Conservation (phyloP, 1,140 invertebrate species). For the Thrips palmi region DNA sequence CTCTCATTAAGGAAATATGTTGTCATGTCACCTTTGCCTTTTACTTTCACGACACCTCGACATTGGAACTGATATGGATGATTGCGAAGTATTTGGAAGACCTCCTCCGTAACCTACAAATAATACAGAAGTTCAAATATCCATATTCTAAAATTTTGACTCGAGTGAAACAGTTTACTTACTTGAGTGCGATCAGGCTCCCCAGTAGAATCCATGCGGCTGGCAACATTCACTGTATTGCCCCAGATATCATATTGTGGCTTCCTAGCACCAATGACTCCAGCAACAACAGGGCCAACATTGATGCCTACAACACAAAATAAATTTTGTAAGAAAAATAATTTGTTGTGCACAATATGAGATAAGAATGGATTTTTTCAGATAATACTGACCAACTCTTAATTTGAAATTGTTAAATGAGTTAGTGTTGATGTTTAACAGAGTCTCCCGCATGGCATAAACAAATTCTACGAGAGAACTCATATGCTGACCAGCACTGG, state of each 20-base stretch:
- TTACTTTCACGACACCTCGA: slow-evolving; percentile 74
- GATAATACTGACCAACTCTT: slow-evolving; percentile 47
- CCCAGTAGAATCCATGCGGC: slow-evolving; percentile 73
- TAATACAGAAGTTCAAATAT: slow-evolving; percentile 10
- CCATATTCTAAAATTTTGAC: slow-evolving; percentile 7
- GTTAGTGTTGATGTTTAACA: slow-evolving; percentile 82
- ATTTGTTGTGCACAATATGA: neutral
- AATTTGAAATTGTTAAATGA: slow-evolving; percentile 94
- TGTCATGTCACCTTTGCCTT: slow-evolving; percentile 86
- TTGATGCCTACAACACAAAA: slow-evolving; percentile 48
- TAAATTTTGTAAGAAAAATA: slow-evolving; percentile 7
- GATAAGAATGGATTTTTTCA: neutral
- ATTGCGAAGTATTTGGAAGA: slow-evolving; percentile 47
- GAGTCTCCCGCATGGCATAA: slow-evolving; percentile 69
- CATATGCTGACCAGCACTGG: slow-evolving; percentile 40
- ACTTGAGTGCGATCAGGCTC: slow-evolving; percentile 66
- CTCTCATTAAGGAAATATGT: slow-evolving; percentile 72
- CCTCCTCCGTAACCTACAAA: slow-evolving; percentile 56
- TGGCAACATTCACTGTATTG: slow-evolving; percentile 87
- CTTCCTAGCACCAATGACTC: slow-evolving; percentile 84
- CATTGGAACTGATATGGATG: slow-evolving; percentile 61
- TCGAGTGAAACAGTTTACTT: slow-evolving; percentile 7
- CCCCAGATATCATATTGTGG: slow-evolving; percentile 96
- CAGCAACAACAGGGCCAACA: slow-evolving; percentile 80
- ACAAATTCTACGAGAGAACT: slow-evolving; percentile 74